These are phyloP conservation scores for Heterochromis multidens DNA, from an alignment of 2,113 vertebrate genomes.

Conservation along the genomic window DNA sequence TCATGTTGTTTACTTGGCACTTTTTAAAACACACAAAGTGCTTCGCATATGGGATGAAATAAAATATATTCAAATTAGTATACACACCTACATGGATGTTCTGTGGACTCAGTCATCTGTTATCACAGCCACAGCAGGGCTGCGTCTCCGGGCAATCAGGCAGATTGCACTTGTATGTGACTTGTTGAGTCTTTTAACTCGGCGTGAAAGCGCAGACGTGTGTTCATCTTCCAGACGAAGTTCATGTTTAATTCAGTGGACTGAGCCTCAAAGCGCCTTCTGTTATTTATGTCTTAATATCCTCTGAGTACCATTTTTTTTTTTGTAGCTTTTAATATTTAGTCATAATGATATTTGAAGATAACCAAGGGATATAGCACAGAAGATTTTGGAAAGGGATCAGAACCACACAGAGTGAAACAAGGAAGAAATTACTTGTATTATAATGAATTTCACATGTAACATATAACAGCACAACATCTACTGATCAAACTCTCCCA, in stretches of 20 bases:
- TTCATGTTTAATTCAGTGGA: constrained; percentile 37
- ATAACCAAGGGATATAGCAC: neutral
- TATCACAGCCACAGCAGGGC: neutral
- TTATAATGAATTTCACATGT: neutral
- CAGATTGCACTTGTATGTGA: constrained; percentile 8
- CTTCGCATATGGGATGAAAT: neutral
- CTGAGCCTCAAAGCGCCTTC: neutral
- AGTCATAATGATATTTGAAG: neutral
- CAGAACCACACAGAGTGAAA: neutral
- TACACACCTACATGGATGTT: neutral
- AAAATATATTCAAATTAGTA: neutral
- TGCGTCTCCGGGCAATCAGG: neutral
- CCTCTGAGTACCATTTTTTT: neutral
- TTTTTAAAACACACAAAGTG: neutral
- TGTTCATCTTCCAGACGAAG: constrained; percentile 19
- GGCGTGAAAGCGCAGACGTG: neutral
- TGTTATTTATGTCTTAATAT: constrained; percentile 22
- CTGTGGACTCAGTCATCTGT: neutral
- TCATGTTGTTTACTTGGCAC: neutral
- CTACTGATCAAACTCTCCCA: neutral
- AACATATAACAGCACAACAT: neutral
- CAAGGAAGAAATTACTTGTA: neutral
- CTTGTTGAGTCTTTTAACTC: constrained; percentile 6
- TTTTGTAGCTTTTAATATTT: neutral
- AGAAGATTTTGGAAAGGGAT: neutral